phyloP scores from a whole-genome alignment of 2,113 vertebrate genomes.

The Crotophaga sulcirostris region DNA sequence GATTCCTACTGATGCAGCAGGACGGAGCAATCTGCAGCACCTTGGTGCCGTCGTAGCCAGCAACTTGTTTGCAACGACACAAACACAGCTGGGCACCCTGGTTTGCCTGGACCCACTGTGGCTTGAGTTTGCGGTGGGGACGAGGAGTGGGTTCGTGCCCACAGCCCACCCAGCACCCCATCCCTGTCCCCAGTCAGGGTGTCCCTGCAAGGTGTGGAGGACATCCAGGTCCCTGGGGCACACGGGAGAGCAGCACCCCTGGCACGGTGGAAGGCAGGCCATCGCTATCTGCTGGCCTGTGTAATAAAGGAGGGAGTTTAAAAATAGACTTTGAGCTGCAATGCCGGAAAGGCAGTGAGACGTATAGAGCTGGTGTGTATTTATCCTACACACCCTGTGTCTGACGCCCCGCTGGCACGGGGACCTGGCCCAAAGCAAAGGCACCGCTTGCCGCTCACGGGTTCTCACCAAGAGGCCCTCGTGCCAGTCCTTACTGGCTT shows the following conservation, averaged over 20 bases:
- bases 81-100: neutral
- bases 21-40: accelerated
- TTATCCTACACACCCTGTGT: conserved; percentile 24
- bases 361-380: conserved; percentile 46
- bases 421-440: neutral
- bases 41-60: accelerated
- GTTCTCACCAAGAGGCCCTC: accelerated
- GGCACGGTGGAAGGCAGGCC: neutral
- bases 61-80: neutral
- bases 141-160: accelerated
- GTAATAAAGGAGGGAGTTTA: conserved; percentile 64
- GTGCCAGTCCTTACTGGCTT: neutral
- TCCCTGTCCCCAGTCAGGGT: neutral
- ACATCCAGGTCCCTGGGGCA: accelerated
- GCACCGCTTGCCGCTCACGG: accelerated
- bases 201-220: accelerated
- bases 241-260: neutral
- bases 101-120: accelerated
- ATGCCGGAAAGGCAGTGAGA: conserved; percentile 32
- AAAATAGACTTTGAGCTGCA: conserved; percentile 60
- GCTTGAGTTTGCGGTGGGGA: neutral
- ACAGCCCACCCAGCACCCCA: accelerated
- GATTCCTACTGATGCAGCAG: accelerated
- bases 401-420: neutral
- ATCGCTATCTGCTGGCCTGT: neutral